A percentile compares a stretch with the other conserved stretches of the same genome.
These are phyloP conservation scores for Dryomyza anilis DNA, from an alignment of 2,888 invertebrate species.

Conservation along the genomic window DNA sequence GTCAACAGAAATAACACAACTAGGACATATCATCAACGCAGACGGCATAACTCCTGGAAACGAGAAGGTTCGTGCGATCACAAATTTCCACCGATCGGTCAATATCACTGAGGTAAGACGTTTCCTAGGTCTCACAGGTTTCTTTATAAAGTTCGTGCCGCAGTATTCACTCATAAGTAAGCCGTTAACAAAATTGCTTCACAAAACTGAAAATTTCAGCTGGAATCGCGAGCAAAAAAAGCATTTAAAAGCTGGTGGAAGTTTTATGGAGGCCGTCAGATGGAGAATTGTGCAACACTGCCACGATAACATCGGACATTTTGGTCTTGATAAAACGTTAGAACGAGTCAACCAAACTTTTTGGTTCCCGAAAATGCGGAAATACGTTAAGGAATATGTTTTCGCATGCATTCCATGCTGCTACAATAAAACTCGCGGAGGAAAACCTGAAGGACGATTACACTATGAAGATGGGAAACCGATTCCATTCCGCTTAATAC, in stretches of 20 bases:
- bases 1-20: too few relatives aligned
- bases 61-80: too few relatives aligned
- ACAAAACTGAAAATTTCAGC: constrained; percentile 27
- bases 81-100: neutral
- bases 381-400: constrained; percentile 31
- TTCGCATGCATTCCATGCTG: constrained; percentile 30
- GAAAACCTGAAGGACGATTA: constrained; percentile 26
- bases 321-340: constrained; percentile 34
- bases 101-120: constrained; percentile 20
- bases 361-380: constrained; percentile 36
- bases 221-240: constrained; percentile 27
- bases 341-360: constrained; percentile 24
- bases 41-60: too few relatives aligned
- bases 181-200: constrained; percentile 20
- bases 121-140: constrained; percentile 27
- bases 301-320: constrained; percentile 37
- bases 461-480: constrained; percentile 20
- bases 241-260: constrained; percentile 14
- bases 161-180: constrained; percentile 16
- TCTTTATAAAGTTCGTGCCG: constrained; percentile 27
- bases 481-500: constrained; percentile 31
- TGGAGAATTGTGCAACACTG: constrained; percentile 31
- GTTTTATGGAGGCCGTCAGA: constrained; percentile 18
- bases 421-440: constrained; percentile 21
- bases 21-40: too few relatives aligned